Percentiles rank a stretch among this genome's conserved stretches.
phyloP scores from a whole-genome alignment of 1,140 invertebrate genomes.

The Laupala kohalensis region DNA sequence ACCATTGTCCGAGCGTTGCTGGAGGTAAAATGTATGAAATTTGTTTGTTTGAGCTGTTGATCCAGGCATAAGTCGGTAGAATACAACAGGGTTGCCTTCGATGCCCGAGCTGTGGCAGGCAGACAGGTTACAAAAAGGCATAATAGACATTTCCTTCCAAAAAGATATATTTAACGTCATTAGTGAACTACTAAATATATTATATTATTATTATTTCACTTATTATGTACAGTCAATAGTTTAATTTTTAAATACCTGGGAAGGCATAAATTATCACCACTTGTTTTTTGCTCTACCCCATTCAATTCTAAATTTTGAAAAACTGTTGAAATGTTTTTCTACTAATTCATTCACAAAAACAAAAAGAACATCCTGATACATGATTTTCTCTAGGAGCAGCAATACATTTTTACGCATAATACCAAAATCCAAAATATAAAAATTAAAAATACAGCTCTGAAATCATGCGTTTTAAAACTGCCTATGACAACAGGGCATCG shows the following conservation, averaged over 20 bases:
- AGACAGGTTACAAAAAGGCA: neutral
- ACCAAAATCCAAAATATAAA: neutral
- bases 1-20: conserved; percentile 78
- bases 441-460: neutral
- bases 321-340: neutral
- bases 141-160: neutral
- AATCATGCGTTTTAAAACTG: neutral
- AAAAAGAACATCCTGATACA: neutral
- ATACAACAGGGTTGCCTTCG: conserved; percentile 87
- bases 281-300: neutral
- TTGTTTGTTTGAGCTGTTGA: conserved; percentile 92
- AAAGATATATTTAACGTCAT: neutral
- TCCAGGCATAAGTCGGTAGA: conserved; percentile 86
- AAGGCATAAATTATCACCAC: too few relatives aligned
- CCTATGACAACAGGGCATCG: neutral
- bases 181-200: too few relatives aligned
- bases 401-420: neutral
- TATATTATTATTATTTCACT: too few relatives aligned
- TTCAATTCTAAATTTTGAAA: neutral
- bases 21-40: conserved; percentile 87
- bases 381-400: neutral
- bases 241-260: too few relatives aligned
- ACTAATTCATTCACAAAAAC: neutral
- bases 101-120: conserved; percentile 67
- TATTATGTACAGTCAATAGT: too few relatives aligned